Percentiles rank a stretch among this genome's conserved stretches.
Evolutionary conservation across 2,797 vertebrate species (phyloP).

Genomic region (Ispidina lecontei): DNA sequence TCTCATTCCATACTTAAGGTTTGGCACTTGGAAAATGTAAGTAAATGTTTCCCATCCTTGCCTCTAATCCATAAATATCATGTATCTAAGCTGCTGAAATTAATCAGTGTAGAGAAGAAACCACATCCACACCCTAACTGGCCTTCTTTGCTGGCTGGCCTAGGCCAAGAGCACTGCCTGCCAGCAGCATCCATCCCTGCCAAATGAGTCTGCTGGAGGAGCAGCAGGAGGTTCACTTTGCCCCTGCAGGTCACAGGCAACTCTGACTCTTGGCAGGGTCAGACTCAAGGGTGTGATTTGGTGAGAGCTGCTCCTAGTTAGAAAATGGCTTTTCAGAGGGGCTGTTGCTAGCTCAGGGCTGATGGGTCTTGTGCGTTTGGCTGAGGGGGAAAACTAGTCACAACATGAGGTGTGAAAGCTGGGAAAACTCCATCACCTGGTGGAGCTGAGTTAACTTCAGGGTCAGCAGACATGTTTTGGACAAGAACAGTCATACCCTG

Average conservation of each 20-base stretch:
- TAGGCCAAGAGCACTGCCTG: not conserved
- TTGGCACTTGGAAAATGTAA: not conserved
- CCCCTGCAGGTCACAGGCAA: not conserved
- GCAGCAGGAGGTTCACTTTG: not conserved
- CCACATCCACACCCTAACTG: not conserved
- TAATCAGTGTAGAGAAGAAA: conserved; percentile 19
- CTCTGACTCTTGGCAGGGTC: not conserved
- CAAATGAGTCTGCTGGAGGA: not conserved
- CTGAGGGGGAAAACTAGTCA: not conserved
- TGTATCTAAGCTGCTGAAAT: conserved; percentile 23
- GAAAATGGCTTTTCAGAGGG: not conserved
- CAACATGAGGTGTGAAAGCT: not conserved
- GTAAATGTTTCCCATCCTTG: conserved; percentile 8
- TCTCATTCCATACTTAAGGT: conserved; percentile 13
- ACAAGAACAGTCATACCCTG: not conserved
- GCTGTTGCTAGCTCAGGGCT: not conserved
- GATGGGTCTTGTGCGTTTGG: not conserved
- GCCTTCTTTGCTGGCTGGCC: not conserved
- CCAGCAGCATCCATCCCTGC: conserved; percentile 12
- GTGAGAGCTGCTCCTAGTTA: not conserved
- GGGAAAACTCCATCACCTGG: not conserved
- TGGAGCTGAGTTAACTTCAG: not conserved
- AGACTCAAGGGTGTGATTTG: not conserved
- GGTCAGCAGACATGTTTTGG: not conserved
- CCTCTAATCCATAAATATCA: conserved; percentile 16